Conservation (phyloP, 2,113 vertebrate species). For the Nannobrachium achirus region DNA sequence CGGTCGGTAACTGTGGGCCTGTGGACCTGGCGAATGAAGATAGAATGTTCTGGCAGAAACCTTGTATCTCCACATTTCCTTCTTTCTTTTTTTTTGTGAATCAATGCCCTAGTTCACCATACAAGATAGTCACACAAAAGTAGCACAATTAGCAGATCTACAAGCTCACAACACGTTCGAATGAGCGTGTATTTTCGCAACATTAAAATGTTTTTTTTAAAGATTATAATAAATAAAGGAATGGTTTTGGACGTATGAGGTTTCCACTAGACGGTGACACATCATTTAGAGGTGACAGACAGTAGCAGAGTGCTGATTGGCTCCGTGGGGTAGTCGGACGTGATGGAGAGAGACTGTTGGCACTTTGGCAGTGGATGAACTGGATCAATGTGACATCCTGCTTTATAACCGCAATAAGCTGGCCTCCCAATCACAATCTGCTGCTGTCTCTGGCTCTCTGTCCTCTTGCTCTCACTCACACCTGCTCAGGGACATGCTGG, state of each 20-base stretch:
- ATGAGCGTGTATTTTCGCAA: too few relatives aligned
- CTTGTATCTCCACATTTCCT: too few relatives aligned
- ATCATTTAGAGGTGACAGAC: too few relatives aligned
- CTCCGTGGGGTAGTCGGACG: constrained; percentile 15
- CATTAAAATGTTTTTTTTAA: constrained; percentile 31
- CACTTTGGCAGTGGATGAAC: constrained; percentile 58
- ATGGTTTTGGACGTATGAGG: too few relatives aligned
- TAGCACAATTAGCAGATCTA: too few relatives aligned
- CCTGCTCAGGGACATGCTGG: too few relatives aligned
- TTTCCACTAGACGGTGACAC: too few relatives aligned
- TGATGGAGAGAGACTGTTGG: constrained; percentile 47
- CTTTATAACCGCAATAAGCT: constrained; percentile 69
- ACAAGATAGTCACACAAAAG: too few relatives aligned
- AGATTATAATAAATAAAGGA: too few relatives aligned
- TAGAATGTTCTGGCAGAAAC: constrained; percentile 15
- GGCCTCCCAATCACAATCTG: not conserved
- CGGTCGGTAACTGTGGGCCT: constrained; percentile 36
- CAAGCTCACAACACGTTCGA: too few relatives aligned
- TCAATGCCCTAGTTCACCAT: too few relatives aligned
- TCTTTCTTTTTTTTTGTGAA: too few relatives aligned
- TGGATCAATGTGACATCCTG: constrained; percentile 65
- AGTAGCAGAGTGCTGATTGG: not conserved
- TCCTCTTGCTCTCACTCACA: constrained; percentile 28
- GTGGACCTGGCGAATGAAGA: constrained; percentile 36
- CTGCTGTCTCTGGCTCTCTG: constrained; percentile 8